Base-by-base conservation (phyloP, 2,888 invertebrate genomes). In the Carterocephalus palaemon region DNA sequence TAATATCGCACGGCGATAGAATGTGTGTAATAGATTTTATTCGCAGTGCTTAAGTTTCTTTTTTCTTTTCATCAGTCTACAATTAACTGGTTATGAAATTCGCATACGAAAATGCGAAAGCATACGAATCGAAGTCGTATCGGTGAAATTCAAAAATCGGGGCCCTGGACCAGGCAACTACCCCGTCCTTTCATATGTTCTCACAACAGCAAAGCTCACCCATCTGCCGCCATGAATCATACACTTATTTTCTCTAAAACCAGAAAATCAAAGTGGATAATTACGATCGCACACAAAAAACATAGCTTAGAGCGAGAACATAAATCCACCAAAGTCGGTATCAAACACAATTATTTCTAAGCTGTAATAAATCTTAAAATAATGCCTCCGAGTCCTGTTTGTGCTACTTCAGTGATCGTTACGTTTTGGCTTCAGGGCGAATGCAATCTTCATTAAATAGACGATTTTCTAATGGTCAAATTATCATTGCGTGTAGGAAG, bases 381-480 rank as follows among this genome's bases (percentile, higher is more conserved):
- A 85, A 85, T 84, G 70, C 70, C 68, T 56, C 64, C 57, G 64
- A 69, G 60, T 68, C 75, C 68, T 63, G 61, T 62, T 64, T 70
- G 70, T 57, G 86, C 86, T 85, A 76, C 86, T 77, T 86, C 84
- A 86, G 62, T 81, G 75, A 67, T 74, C 74, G 84, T 82, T 82
- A 82, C 84, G 78, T 75, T 61, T 48, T 43, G 46, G 68, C 79
- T 69, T 50, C 32, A 52, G 74, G 79, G 70, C 54, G 52, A 69
- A 70, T 63, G 77, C 75, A 80, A 85, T 85, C 83, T 83, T 80
- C 81, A 84, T 84, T 84, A 82, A 54, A 46, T 56, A 50, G 31
- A 45, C 31, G 37, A 59, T 58, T 57, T 37, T 32, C 13, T 57
- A 52, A 59, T 58, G 52, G 48, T 52, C 53, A 41, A 49, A 48